Percentiles rank a stretch among this genome's conserved stretches.
phyloP scores from a whole-genome alignment of 2,888 invertebrate species.

The Eilema caniola region DNA sequence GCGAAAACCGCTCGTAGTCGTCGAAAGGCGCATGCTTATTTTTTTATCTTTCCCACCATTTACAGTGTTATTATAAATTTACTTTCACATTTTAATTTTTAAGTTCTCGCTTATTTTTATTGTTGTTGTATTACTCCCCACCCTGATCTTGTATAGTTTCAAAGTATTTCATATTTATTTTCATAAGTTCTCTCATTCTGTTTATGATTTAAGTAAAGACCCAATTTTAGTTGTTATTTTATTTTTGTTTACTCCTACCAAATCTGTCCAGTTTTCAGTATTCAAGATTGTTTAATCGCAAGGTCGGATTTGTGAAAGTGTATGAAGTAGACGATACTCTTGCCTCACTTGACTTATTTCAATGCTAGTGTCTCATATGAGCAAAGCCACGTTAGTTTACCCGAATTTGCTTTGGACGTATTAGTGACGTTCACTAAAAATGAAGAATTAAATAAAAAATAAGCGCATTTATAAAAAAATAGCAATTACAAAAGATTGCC shows the following conservation, averaged over 20 bases:
- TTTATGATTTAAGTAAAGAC: background rate
- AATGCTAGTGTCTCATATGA: too few species aligned
- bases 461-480: too few species aligned
- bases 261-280: too few species aligned
- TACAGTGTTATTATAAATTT: background rate
- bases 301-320: too few species aligned
- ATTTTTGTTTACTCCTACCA: background rate
- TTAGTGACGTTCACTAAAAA: too few species aligned
- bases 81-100: background rate
- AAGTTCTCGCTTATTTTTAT: background rate
- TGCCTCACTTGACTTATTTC: too few species aligned
- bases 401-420: too few species aligned
- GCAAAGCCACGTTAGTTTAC: too few species aligned
- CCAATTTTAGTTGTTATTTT: background rate
- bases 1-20: background rate
- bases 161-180: background rate
- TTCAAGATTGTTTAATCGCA: too few species aligned
- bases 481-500: too few species aligned
- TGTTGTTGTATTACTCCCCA: constrained; percentile 4
- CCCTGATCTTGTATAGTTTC: background rate
- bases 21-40: background rate
- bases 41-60: background rate
- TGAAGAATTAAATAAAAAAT: too few species aligned
- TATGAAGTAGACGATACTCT: too few species aligned
- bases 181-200: background rate